Conservation (phyloP, 2,113 vertebrate genomes). For the Leucopsar rothschildi region DNA sequence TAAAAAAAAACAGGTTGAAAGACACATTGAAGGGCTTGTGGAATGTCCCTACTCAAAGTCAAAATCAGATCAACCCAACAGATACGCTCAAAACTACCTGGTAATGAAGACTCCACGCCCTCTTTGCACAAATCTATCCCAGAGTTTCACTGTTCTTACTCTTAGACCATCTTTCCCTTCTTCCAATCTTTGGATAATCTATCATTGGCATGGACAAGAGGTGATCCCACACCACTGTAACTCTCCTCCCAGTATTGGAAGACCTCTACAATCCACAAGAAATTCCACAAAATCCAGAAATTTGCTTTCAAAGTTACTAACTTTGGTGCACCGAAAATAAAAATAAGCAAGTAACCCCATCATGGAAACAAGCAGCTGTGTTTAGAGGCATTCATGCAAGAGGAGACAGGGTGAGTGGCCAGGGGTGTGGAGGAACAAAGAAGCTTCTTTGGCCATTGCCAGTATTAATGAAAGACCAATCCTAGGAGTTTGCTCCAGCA, state of each 20-base stretch:
- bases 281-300: not conserved
- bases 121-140: not conserved
- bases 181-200: not conserved
- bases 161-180: not conserved
- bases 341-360: not conserved
- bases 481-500: conserved; percentile 16
- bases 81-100: not conserved
- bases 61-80: not conserved
- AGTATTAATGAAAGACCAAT: conserved; percentile 15
- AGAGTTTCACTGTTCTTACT: not conserved
- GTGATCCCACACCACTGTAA: not conserved
- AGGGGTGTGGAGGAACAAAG: not conserved
- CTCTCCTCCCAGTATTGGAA: not conserved
- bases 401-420: not conserved
- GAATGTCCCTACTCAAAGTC: not conserved
- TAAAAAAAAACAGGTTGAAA: not conserved
- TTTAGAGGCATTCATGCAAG: not conserved
- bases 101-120: not conserved
- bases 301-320: not conserved
- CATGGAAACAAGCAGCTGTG: not conserved
- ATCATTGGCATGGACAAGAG: not conserved
- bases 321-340: not conserved
- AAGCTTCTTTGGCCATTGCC: not conserved
- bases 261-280: not conserved
- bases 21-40: not conserved